phyloP scores from a whole-genome alignment of 2,113 vertebrate species.

The Dunckerocampus dactyliophorus region DNA sequence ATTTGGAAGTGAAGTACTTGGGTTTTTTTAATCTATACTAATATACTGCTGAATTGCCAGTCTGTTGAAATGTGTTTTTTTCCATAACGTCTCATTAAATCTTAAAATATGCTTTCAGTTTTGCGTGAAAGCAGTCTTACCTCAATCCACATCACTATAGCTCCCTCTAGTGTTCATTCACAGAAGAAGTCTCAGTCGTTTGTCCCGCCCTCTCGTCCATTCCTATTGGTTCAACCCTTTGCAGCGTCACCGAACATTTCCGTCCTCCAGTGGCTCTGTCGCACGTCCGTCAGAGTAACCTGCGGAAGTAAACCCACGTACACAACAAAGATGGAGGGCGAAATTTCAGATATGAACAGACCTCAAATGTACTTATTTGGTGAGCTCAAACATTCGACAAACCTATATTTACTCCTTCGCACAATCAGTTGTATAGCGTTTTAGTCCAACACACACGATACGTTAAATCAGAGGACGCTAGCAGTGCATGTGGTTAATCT shows the following conservation, averaged over 20 bases:
- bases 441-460: neutral
- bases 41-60: no score
- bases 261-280: conserved; percentile 32
- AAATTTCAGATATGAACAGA: conserved; percentile 64
- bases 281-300: conserved; percentile 29
- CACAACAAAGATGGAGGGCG: conserved; percentile 71
- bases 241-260: accelerated
- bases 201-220: neutral
- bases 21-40: neutral
- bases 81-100: neutral
- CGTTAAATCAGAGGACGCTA: neutral
- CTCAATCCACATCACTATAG: conserved; percentile 7
- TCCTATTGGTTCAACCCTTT: conserved; percentile 31
- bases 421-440: neutral
- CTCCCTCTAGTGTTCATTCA: conserved; percentile 43
- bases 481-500: neutral
- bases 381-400: conserved; percentile 49
- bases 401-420: neutral
- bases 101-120: neutral
- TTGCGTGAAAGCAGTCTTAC: no score
- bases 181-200: accelerated
- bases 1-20: neutral
- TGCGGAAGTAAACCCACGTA: conserved; percentile 37
- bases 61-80: neutral
- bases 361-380: conserved; percentile 78